A percentile compares a stretch with the other conserved stretches of the same genome.
phyloP scores from a whole-genome alignment of 2,113 vertebrate genomes.

The Micronycteris hirsuta region DNA sequence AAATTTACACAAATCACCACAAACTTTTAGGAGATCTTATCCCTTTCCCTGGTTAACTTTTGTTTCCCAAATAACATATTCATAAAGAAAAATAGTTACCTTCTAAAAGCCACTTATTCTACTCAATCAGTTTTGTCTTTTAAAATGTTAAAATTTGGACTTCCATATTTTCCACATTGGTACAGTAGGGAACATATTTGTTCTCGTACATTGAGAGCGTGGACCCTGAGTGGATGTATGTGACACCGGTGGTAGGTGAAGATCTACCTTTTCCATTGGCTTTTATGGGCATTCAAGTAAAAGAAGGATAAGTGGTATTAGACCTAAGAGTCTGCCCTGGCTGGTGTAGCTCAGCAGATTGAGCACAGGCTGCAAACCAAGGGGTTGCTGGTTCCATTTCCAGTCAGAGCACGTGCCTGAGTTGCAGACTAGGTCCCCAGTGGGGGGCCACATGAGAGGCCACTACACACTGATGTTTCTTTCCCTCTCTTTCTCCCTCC shows the following conservation, averaged over 20 bases:
- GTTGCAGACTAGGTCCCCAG: too few relatives aligned
- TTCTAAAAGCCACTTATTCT: conserved; percentile 1
- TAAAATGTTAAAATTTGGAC: neutral
- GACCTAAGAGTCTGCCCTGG: neutral
- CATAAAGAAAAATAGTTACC: neutral
- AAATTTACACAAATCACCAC: neutral
- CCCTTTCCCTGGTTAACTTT: neutral
- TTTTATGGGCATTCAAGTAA: neutral
- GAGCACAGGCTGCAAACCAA: too few relatives aligned
- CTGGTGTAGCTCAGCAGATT: too few relatives aligned
- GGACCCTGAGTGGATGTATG: neutral
- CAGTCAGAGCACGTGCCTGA: too few relatives aligned
- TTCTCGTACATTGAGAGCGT: neutral
- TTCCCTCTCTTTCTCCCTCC: too few relatives aligned
- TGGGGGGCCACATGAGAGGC: too few relatives aligned
- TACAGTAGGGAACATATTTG: neutral
- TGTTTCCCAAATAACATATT: neutral
- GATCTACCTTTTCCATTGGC: neutral
- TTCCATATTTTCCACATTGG: neutral
- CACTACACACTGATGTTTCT: too few relatives aligned
- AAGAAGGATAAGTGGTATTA: neutral
- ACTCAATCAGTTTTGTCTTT: neutral
- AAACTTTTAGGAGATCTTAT: neutral
- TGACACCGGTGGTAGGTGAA: neutral
- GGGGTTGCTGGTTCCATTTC: too few relatives aligned